Evolutionary conservation across 2,797 vertebrate species (phyloP).

Genomic region (Gymnodraco acuticeps): DNA sequence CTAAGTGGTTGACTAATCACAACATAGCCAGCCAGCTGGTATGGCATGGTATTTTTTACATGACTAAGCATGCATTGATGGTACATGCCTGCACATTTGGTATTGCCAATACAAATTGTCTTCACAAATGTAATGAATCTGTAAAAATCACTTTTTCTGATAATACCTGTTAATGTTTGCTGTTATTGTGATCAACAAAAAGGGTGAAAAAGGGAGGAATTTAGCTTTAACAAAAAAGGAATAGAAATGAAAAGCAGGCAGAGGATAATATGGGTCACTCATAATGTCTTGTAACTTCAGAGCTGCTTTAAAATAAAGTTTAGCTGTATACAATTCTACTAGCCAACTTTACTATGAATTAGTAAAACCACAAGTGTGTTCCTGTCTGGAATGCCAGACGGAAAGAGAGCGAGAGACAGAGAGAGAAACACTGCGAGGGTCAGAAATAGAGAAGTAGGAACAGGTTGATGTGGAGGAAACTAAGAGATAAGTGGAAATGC

Average conservation of each 20-base stretch:
- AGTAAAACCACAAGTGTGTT: constrained; percentile 65
- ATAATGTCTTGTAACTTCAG: constrained; percentile 64
- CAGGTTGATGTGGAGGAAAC: constrained; percentile 7
- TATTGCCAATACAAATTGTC: too few relatives aligned
- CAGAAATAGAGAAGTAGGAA: constrained; percentile 28
- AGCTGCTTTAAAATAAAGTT: constrained; percentile 66
- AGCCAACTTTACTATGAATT: constrained; percentile 71
- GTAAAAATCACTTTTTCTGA: too few relatives aligned
- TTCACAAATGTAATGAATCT: too few relatives aligned
- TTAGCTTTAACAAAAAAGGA: neutral
- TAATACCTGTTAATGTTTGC: too few relatives aligned
- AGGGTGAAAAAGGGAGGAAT: neutral
- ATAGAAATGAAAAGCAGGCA: constrained; percentile 16
- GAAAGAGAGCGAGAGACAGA: constrained; percentile 20
- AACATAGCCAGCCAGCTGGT: too few relatives aligned
- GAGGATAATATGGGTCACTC: constrained; percentile 36
- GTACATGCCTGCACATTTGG: too few relatives aligned
- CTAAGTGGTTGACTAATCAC: too few relatives aligned
- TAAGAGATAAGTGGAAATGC: constrained; percentile 8
- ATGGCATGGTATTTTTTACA: too few relatives aligned
- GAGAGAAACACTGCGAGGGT: constrained; percentile 16
- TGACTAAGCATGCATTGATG: too few relatives aligned
- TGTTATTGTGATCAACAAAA: too few relatives aligned
- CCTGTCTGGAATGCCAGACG: constrained; percentile 64
- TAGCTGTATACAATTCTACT: constrained; percentile 54